Evolutionary conservation across 92 coral and sea anemone genomes (phyloP).

Genomic region (Porites rus): DNA sequence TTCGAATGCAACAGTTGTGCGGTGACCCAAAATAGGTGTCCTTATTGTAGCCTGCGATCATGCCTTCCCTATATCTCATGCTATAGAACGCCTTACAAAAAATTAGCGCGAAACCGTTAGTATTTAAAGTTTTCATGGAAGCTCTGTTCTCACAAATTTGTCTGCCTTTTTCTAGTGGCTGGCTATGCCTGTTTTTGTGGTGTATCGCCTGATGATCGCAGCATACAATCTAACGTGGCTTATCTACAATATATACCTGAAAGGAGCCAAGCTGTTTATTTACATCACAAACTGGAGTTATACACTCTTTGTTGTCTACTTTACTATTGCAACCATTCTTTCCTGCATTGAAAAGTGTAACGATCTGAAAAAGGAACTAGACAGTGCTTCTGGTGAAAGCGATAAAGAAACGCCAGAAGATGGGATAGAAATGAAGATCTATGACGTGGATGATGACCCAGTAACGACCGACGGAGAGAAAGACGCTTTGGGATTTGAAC

Average conservation of each 20-base stretch:
- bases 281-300: constrained; percentile 86
- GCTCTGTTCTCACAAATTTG: too few species aligned
- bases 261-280: constrained; percentile 72
- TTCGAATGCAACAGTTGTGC: too few species aligned
- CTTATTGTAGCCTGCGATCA: too few species aligned
- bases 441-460: constrained; percentile 6
- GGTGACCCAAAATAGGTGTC: too few species aligned
- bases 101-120: too few species aligned
- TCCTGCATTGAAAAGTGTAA: constrained; percentile 53
- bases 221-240: constrained; percentile 74
- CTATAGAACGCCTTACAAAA: too few species aligned
- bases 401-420: not conserved
- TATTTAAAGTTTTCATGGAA: too few species aligned
- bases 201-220: constrained; percentile 62
- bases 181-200: constrained; percentile 58
- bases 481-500: constrained; percentile 47
- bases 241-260: constrained; percentile 54
- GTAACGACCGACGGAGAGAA: constrained; percentile 1
- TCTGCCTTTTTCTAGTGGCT: constrained; percentile 59
- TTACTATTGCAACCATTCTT: constrained; percentile 63
- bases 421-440: constrained; percentile 21
- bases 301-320: constrained; percentile 71
- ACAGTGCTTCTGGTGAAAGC: not conserved
- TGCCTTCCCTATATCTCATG: too few species aligned
- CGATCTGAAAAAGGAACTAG: not conserved